Evolutionary conservation across 2,113 vertebrate species (phyloP), one percentile per base, ranked within the genome.

Genomic region (Megalops atlanticus): DNA sequence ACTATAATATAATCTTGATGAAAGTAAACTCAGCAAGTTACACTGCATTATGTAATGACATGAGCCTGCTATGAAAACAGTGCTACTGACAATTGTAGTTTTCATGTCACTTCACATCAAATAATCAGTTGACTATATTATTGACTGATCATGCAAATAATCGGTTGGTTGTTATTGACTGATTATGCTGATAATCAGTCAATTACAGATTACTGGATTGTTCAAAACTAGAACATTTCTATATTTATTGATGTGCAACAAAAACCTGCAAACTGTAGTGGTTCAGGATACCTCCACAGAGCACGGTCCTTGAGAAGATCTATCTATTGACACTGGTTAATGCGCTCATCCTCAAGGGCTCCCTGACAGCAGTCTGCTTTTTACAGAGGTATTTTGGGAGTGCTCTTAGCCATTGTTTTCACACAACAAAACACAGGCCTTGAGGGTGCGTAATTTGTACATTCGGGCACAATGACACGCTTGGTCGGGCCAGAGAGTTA

Each of bases 371-470:
- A 45, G 18, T 47, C 38, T 52, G 18, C 68, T 49, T 49, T 38
- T 35, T 16, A 68, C 74, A 76, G 54, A 3, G 31, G 47, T 77
- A 43, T 36, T 54, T 58, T 58, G 31, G 14, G 74, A 81, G 80
- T 76, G 52, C 39, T 76, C 54, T 80, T 18, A 45, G 79, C 52
- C 74, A 76, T 76, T 76, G 80, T 81, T 43, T 69, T 43, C 15
- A 81, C 18, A 81, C 41, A 76, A 81, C 45, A 39, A 43, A 41
- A 39, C 80, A 71, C 40, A 33, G 40, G 40, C 1, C 52, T 41
- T 21, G 33, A 39, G 47, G 49, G 38, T 24, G 54, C 18, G 40
- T 38, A 27, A 36, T 73, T 33, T 73, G 43, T 71, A 69, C 64
- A 76, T 76, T 52, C 74, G 12, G 45, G 74, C 21, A 64, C 74